Base-by-base conservation (phyloP, 2,113 vertebrate genomes). In the Caranx ignobilis region DNA sequence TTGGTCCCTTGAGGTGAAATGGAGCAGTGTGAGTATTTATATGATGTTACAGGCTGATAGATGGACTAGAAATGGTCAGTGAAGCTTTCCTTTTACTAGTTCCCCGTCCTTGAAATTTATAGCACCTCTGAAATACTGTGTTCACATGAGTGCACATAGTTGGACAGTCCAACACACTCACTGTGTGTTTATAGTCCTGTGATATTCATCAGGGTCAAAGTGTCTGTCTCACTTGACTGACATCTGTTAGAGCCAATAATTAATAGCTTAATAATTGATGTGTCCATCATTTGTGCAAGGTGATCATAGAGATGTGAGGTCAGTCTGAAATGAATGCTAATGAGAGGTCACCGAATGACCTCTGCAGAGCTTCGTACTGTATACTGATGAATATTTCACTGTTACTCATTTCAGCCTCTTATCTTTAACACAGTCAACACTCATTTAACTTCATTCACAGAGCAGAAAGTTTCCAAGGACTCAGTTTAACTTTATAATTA, bases 251-350 rank as follows among this genome's bases (percentile, higher is more conserved):
- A 79, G 84, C 55, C 81, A 54, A 75, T 85, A 87, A 92, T 88
- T 88, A 91, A 92, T 72, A 65, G 70, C 83, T 81, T 8, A 32
- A 63, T 93, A 92, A 92, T 91, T 85, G 66, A 88, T 92, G 84
- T 50, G 75, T 34, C 80, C 68, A 34, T 89, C 77, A 78, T 59
- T 32, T 37, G 39, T 65, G 61, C 18, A 15, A 41, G 48, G 52
- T 63, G 79, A 77, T 72, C 39, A 79, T 15, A 19, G 79, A 18
- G 66, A 63, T 75, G 77, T 76, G 0, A 63, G 71, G 84, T 86
- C 71, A 56, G 16, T 37, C 21, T 11, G 67, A 60, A 55, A 50
- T 12, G 66, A 63, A 82, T 57, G 50, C 48, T 76, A 81, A 81
- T 68, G 77, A 72, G 71, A 43, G 82, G 89, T 77, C n/a, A 70